Evolutionary conservation across 2,113 vertebrate genomes (phyloP).

Genomic region (Pygoscelis adeliae): DNA sequence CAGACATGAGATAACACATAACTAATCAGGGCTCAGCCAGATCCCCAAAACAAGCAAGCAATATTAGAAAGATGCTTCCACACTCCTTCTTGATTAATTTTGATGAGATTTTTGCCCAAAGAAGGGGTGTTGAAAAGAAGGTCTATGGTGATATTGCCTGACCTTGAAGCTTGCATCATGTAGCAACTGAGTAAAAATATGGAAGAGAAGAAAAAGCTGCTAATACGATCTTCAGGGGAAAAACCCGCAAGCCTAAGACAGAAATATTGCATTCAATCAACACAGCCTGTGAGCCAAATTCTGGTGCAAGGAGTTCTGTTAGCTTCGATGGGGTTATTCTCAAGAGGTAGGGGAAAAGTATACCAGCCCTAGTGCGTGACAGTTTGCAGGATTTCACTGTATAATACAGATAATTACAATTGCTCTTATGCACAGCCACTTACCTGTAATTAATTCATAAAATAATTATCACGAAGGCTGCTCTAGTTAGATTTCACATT

Average conservation of each 20-base stretch:
- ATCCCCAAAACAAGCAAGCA: neutral
- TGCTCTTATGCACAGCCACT: neutral
- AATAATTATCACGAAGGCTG: constrained; percentile 24
- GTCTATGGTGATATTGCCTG: neutral
- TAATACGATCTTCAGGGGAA: neutral
- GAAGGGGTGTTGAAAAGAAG: neutral
- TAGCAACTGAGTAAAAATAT: neutral
- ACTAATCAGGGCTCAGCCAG: neutral
- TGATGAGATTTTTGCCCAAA: neutral
- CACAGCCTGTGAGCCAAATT: neutral
- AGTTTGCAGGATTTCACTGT: neutral
- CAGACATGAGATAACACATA: neutral
- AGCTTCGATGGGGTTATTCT: neutral
- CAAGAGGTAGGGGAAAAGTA: neutral
- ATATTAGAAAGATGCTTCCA: neutral
- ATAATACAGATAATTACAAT: neutral
- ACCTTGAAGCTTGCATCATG: neutral
- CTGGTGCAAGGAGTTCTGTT: neutral
- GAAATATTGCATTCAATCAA: neutral
- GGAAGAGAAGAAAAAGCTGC: neutral
- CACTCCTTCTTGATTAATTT: neutral
- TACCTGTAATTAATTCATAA: constrained; percentile 55
- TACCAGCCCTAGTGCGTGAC: neutral
- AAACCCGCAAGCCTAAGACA: neutral
- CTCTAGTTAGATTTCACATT: neutral